Conservation (phyloP, 2,888 invertebrate species). For the Pachycephus smyrnensis region DNA sequence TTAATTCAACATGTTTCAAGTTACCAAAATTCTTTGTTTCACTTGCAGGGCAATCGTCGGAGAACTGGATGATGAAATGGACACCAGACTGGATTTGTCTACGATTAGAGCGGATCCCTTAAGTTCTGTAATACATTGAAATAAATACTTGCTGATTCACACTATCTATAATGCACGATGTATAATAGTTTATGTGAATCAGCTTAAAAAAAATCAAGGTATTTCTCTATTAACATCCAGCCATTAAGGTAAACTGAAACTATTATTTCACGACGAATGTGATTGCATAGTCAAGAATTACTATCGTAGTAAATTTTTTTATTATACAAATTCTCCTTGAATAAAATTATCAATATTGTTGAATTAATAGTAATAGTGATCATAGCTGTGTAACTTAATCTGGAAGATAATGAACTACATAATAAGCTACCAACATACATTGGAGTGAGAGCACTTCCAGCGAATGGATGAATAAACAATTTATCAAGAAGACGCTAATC, state of each 20-base stretch:
- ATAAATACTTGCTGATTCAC: constrained; percentile 22
- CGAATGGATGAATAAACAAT: not conserved
- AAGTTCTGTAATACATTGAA: constrained; percentile 82
- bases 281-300: not conserved
- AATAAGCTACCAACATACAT: not conserved
- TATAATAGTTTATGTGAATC: not conserved
- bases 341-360: not conserved
- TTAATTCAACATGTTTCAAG: not conserved
- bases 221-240: not conserved
- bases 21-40: not conserved
- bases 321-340: constrained; percentile 2
- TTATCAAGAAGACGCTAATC: not conserved
- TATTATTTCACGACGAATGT: not conserved
- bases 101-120: constrained; percentile 87
- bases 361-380: not conserved
- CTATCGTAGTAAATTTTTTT: not conserved
- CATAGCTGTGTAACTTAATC: not conserved
- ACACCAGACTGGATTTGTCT: constrained; percentile 82
- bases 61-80: constrained; percentile 85
- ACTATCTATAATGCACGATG: not conserved
- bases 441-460: not conserved
- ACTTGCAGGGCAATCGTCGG: constrained; percentile 81
- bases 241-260: not conserved
- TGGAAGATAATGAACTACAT: not conserved
- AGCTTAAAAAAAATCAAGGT: not conserved